Evolutionary conservation across 2,797 vertebrate genomes (phyloP), one percentile per base, ranked within the genome.

Genomic region (Rhadinocentrus ornatus): DNA sequence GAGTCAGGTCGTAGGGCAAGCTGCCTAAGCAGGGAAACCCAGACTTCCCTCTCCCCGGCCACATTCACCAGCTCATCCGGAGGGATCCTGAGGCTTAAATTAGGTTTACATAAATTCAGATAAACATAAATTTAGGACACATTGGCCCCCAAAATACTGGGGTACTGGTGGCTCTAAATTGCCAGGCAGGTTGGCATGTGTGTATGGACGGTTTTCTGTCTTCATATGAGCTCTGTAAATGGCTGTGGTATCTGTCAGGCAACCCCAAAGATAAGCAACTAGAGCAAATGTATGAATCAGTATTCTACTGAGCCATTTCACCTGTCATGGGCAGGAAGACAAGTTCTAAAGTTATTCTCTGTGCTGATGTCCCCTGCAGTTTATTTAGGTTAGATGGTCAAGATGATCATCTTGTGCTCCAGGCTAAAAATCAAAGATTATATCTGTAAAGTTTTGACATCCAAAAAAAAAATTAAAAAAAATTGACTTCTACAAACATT

Each of bases 371-470:
- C 73, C 83, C 7, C 59, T 73, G 70, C 56, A 68, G 64, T 5
- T 65, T 78, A 72, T 81, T 71, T 65, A 67, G 56, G 65, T 85
- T 71, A 81, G 69, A 39, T 1, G 53, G 41, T 48, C 67, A 6
- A 39, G 34, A 8, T 63, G 69, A 54, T 73, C 69, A 63, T 63
- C 35, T 9, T 7, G 27, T 2, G 56, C 85, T 69, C 2, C 57
- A 61, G 69, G 82, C 62, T 55, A 46, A 70, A 81, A 62, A 78
- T 44, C 56, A 66, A 69, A 73, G 48, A 62, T 55, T 39, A 9
- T 1, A 0, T 20, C 63, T 85, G 80, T 85, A 69, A 80, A 77
- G 75, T 70, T 24, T n/a, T 4, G 27, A 9, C 39, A 53, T 46
- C 59, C 48, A 31, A n/a, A n/a, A n/a, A n/a, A n/a, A n/a, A n/a